These are phyloP conservation scores for Podarcis lilfordi DNA, from an alignment of 2,797 vertebrate genomes.

Conservation along the genomic window DNA sequence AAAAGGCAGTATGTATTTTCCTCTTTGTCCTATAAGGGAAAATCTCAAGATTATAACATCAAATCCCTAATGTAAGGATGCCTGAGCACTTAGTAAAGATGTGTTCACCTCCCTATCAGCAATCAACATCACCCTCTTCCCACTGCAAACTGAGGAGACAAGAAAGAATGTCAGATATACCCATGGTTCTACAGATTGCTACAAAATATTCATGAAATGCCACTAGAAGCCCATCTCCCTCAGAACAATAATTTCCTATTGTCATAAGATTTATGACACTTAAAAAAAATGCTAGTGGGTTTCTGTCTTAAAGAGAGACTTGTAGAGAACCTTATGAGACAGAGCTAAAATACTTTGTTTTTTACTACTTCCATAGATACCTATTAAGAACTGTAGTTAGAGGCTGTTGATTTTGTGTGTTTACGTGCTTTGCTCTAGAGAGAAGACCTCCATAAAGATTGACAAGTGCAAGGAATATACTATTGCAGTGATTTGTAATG, in stretches of 20 bases:
- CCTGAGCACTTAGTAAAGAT: constrained; percentile 39
- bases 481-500: constrained; percentile 67
- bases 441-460: constrained; percentile 62
- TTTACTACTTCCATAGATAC: constrained; percentile 25
- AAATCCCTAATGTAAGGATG: constrained; percentile 46
- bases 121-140: constrained; percentile 43
- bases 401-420: background rate
- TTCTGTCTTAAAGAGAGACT: constrained; percentile 50
- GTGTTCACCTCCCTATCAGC: constrained; percentile 31
- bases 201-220: constrained; percentile 41
- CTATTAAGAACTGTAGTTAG: background rate
- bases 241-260: constrained; percentile 50
- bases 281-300: constrained; percentile 46
- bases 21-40: background rate
- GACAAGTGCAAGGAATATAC: constrained; percentile 59
- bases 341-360: constrained; percentile 40
- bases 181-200: constrained; percentile 34
- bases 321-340: constrained; percentile 58
- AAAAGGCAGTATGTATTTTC: background rate
- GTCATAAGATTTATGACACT: constrained; percentile 48
- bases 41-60: constrained; percentile 27
- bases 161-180: constrained; percentile 31
- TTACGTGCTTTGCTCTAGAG: constrained; percentile 62
- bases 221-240: background rate
- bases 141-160: constrained; percentile 6